A percentile compares a stretch with the other conserved stretches of the same genome.
These are phyloP conservation scores for Mantis religiosa DNA, from an alignment of 2,888 invertebrate species.

Conservation along the genomic window DNA sequence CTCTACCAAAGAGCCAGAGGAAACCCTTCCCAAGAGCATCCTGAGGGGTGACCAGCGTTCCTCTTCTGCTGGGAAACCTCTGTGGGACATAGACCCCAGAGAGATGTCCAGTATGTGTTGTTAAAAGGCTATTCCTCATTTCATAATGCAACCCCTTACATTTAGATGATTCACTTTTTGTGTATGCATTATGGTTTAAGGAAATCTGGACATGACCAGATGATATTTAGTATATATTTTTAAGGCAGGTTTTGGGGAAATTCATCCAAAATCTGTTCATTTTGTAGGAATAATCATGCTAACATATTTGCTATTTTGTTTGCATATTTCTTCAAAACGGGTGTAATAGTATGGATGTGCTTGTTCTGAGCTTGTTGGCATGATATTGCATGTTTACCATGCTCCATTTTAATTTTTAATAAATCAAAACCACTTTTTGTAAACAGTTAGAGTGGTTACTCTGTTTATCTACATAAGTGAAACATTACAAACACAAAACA, in stretches of 20 bases:
- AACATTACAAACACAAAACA: too few relatives aligned
- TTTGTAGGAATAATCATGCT: neutral
- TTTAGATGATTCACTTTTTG: neutral
- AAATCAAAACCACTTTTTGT: too few relatives aligned
- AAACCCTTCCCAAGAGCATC: slow-evolving; percentile 34
- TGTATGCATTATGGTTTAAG: neutral
- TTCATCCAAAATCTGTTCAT: neutral
- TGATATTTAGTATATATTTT: neutral
- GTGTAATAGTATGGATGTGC: neutral
- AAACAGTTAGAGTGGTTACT: too few relatives aligned
- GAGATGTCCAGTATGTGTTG: slow-evolving; percentile 32
- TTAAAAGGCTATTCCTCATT: neutral
- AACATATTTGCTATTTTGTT: neutral
- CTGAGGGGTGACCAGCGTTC: slow-evolving; percentile 31
- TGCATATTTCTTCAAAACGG: neutral
- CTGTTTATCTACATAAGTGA: too few relatives aligned
- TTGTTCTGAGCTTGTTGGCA: too few relatives aligned
- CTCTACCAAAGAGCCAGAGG: slow-evolving; percentile 12
- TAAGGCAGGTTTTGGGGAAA: neutral
- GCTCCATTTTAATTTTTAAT: too few relatives aligned
- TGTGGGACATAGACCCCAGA: slow-evolving; percentile 34
- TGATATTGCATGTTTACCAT: too few relatives aligned
- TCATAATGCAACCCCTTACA: neutral
- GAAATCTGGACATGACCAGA: neutral
- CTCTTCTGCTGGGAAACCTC: slow-evolving; percentile 5